Conservation (phyloP, 1,140 invertebrate species). For the Pristionchus pacificus region DNA sequence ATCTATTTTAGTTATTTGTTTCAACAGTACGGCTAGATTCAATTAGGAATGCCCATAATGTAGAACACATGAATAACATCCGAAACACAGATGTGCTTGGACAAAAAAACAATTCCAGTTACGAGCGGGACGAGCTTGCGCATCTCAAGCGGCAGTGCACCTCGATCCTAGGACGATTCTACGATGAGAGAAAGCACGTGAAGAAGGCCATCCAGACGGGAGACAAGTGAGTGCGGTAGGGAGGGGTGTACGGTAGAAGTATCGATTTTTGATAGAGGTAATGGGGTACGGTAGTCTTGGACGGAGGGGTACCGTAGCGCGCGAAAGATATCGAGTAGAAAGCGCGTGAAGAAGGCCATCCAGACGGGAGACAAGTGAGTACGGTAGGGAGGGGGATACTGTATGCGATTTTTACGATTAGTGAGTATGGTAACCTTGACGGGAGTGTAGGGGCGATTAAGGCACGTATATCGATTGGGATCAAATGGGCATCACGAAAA, state of each 20-base stretch:
- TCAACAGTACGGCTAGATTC: no score
- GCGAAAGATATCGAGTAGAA: no score
- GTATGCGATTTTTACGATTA: neutral
- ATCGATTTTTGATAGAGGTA: neutral
- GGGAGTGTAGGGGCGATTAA: no score
- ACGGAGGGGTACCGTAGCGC: neutral
- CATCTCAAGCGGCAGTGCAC: constrained; percentile 73
- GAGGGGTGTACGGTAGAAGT: constrained; percentile 9
- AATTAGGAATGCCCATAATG: no score
- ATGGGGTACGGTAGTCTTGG: neutral
- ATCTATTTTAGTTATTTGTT: no score
- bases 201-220: constrained; percentile 77
- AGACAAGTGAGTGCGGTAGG: constrained; percentile 62
- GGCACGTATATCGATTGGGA: no score
- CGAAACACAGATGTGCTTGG: no score
- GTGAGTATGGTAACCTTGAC: no score
- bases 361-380: neutral
- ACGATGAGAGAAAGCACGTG: constrained; percentile 86
- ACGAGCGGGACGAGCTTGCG: constrained; percentile 67
- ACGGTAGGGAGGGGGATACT: neutral
- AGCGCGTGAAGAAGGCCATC: no score
- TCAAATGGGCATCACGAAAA: no score
- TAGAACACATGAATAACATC: no score
- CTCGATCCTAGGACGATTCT: constrained; percentile 76
- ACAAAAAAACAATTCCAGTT: no score